Evolutionary conservation across 2,113 vertebrate species (phyloP), one percentile per base, ranked within the genome.

Genomic region (Rhinogobius similis): DNA sequence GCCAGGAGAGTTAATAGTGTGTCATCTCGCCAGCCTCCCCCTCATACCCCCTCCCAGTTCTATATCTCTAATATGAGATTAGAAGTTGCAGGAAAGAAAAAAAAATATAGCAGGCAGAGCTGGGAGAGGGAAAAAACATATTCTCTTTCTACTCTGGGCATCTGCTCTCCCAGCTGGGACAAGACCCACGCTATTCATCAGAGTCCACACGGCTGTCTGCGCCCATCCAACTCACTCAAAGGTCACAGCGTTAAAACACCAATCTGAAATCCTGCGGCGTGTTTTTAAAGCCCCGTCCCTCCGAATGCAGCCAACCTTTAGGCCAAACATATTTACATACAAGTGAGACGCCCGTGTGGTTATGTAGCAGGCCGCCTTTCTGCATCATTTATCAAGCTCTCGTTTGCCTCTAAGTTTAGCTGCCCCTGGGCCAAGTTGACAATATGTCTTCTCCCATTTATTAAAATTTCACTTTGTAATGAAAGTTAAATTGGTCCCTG

Each of bases 91-190:
- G 83, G 75, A 72, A 76, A 75, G 10, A 24, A 55, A 14, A 16
- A 29, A 36, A 36, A 56, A 56, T 27, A 29, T 16, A 29, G 20
- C 80, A 73, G 68, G 41, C 69, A 77, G 81, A 68, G 80, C 76
- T 82, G 70, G 73, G 86, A 65, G 73, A 89, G 73, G 83, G 23
- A 26, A 55, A 53, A 53, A 55, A 73, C 81, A 83, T 73, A 75
- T 78, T 87, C 64, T 56, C 67, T 76, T 77, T 86, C 73, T 82
- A 78, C 83, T 87, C 74, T 68, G 81, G 86, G 89, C 91, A 92
- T 92, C 92, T 93, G 91, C 83, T 90, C 81, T 82, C 87, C 88
- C 91, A 92, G 90, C 89, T 92, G 92, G 91, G 85, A 87, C 86
- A 88, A 89, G 83, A 88, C 79, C 88, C 69, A 27, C 79, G 81